A percentile compares a stretch with the other conserved stretches of the same genome.
phyloP scores from a whole-genome alignment of 1,140 invertebrate genomes.

The Drosophila hydei region DNA sequence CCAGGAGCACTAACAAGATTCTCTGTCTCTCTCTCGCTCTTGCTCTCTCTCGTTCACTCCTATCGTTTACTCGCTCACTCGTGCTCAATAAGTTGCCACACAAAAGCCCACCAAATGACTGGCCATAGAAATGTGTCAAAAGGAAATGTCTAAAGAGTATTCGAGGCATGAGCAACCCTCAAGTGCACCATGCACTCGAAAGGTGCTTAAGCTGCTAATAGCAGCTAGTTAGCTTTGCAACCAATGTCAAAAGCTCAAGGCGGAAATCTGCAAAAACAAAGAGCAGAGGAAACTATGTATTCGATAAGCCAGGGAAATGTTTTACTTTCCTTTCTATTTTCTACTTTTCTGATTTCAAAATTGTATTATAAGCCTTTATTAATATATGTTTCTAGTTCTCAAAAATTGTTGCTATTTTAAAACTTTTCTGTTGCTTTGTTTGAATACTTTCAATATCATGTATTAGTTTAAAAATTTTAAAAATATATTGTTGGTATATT shows the following conservation, averaged over 20 bases:
- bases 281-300: not conserved
- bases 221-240: constrained; percentile 28
- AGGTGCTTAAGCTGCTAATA: constrained; percentile 31
- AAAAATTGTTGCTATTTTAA: no score
- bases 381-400: no score
- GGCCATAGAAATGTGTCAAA: constrained; percentile 65
- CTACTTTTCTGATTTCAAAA: no score
- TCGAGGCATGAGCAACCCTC: not conserved
- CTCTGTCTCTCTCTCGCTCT: not conserved
- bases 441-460: no score
- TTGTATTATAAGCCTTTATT: no score
- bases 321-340: no score
- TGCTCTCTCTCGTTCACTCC: no score
- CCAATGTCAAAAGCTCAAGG: constrained; percentile 10
- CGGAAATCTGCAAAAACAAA: not conserved
- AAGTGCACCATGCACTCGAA: constrained; percentile 19
- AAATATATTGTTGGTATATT: no score
- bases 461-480: no score
- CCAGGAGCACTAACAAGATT: constrained; percentile 25
- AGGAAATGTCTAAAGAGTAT: constrained; percentile 59
- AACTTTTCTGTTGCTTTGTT: no score
- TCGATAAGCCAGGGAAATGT: no score
- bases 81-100: constrained; percentile 64
- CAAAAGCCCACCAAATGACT: constrained; percentile 60
- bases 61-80: not conserved